A percentile compares a stretch with the other conserved stretches of the same genome.
phyloP scores from a whole-genome alignment of 1,140 invertebrate species.

The Coptotermes formosanus region DNA sequence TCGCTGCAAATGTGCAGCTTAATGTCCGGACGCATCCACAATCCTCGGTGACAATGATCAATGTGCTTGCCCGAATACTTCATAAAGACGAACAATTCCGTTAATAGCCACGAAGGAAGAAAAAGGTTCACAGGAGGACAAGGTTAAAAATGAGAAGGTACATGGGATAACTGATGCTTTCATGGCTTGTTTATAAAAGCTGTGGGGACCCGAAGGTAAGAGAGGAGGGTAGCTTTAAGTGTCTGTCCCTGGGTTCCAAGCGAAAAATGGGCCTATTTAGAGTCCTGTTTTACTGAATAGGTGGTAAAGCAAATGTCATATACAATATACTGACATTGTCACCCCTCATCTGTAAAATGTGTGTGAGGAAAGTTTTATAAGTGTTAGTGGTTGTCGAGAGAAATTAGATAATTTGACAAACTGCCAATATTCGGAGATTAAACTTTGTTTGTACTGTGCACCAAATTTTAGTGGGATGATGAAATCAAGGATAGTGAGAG shows the following conservation, averaged over 20 bases:
- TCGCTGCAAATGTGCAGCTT: too few relatives aligned
- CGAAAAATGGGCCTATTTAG: constrained; percentile 4
- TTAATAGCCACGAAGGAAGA: neutral
- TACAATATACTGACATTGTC: neutral
- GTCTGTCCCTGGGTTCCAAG: neutral
- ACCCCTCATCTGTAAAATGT: neutral
- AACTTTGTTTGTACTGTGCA: too few relatives aligned
- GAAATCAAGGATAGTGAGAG: too few relatives aligned
- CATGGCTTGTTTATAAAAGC: constrained; percentile 1
- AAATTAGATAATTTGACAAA: neutral
- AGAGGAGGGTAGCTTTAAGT: neutral
- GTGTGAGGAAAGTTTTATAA: neutral
- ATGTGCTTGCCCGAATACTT: neutral
- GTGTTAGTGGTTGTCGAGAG: neutral
- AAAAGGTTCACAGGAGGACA: neutral
- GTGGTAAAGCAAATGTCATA: neutral
- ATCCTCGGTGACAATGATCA: neutral
- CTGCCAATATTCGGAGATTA: too few relatives aligned
- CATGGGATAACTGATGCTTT: constrained; percentile 1
- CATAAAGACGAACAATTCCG: neutral
- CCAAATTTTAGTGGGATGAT: too few relatives aligned
- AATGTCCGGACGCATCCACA: too few relatives aligned
- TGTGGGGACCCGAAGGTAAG: neutral
- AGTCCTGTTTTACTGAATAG: neutral
- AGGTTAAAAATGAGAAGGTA: neutral